These are phyloP conservation scores for Sphenopsis melanotis DNA, from an alignment of 2,797 vertebrate genomes.

Conservation along the genomic window DNA sequence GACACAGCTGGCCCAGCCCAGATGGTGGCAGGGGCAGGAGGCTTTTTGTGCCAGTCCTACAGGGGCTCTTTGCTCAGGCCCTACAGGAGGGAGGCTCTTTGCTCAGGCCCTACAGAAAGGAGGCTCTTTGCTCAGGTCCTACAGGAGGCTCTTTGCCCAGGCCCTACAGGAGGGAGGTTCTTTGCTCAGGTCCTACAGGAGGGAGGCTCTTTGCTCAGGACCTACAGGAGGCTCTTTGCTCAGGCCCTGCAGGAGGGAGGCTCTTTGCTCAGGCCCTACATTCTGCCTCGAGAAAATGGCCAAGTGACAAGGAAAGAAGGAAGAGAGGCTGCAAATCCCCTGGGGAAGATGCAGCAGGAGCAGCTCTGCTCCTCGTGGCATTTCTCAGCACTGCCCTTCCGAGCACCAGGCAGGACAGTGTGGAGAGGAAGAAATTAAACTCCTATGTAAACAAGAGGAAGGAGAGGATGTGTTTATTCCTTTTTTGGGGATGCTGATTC, in stretches of 20 bases:
- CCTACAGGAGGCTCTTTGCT: too few relatives aligned
- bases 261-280: too few relatives aligned
- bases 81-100: too few relatives aligned
- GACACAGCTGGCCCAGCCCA: accelerated
- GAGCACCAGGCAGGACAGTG: neutral
- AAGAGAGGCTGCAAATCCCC: neutral
- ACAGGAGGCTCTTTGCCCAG: too few relatives aligned
- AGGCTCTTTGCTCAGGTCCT: too few relatives aligned
- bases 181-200: too few relatives aligned
- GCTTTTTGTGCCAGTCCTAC: neutral
- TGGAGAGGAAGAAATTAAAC: neutral
- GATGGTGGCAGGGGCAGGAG: neutral
- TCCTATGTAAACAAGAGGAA: neutral
- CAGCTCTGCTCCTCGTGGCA: neutral
- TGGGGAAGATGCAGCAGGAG: neutral
- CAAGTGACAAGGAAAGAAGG: neutral
- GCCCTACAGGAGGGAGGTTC: too few relatives aligned
- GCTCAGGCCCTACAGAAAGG: too few relatives aligned
- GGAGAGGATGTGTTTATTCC: neutral
- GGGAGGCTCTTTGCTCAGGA: too few relatives aligned
- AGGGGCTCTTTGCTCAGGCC: neutral
- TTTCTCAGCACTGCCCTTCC: neutral
- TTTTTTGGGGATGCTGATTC: neutral
- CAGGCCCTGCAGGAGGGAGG: too few relatives aligned
- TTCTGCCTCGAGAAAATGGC: accelerated